These are phyloP conservation scores for Lophius americanus DNA, from an alignment of 2,797 vertebrate genomes.

Conservation along the genomic window DNA sequence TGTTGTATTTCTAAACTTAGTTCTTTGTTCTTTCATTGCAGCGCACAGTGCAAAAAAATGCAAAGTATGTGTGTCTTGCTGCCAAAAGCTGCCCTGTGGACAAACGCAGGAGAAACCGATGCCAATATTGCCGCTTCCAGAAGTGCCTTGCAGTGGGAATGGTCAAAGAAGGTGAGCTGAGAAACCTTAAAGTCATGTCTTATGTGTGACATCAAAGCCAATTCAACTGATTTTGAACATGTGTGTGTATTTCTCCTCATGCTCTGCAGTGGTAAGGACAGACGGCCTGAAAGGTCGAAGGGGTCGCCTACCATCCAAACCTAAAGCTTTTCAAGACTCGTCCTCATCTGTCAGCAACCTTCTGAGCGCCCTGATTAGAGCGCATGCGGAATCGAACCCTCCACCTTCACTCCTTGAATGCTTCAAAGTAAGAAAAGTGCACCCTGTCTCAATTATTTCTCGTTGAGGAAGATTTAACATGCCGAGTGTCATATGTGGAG, in stretches of 20 bases:
- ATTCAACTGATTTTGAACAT: not conserved
- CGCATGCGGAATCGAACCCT: conserved; percentile 95
- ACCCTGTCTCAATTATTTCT: not conserved
- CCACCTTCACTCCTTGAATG: conserved; percentile 91
- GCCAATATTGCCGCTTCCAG: conserved; percentile 97
- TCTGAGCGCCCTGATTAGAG: conserved; percentile 91
- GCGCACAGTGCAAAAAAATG: conserved; percentile 98
- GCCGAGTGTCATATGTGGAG: no score
- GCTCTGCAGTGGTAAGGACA: conserved; percentile 90
- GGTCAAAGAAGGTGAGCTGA: conserved; percentile 92
- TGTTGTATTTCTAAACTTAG: not conserved
- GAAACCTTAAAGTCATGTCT: not conserved
- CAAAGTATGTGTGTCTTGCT: conserved; percentile 95
- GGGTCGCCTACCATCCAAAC: conserved; percentile 95
- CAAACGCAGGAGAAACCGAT: conserved; percentile 94
- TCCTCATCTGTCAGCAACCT: conserved; percentile 86
- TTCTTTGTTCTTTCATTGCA: conserved; percentile 57
- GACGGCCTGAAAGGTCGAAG: conserved; percentile 93
- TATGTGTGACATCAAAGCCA: no score
- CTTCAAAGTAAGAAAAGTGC: conserved; percentile 85
- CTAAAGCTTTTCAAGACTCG: conserved; percentile 87
- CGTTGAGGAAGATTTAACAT: no score
- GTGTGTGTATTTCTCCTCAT: not conserved
- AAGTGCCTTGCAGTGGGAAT: conserved; percentile 96
- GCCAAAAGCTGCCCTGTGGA: conserved; percentile 96